Evolutionary conservation across 2,113 vertebrate genomes (phyloP).

Genomic region (Bubalus kerabau): DNA sequence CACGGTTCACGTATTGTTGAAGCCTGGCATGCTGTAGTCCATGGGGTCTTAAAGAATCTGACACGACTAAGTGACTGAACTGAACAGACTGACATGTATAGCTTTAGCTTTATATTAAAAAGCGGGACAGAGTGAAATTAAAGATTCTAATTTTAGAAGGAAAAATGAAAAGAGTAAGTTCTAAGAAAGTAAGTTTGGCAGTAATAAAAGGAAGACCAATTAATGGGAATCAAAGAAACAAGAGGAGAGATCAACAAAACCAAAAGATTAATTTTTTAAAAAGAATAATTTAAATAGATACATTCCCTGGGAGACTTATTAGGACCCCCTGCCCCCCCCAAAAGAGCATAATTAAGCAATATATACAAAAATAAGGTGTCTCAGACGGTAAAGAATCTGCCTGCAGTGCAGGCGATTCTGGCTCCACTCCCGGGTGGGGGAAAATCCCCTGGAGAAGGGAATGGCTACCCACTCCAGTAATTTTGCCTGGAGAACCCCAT

Average conservation of each 20-base stretch:
- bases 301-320: background rate
- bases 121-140: background rate
- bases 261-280: background rate
- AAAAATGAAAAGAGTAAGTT: background rate
- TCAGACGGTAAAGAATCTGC: background rate
- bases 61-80: too few relatives aligned
- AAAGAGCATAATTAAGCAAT: background rate
- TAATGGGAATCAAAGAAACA: background rate
- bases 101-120: background rate
- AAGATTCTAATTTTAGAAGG: background rate
- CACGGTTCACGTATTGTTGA: too few relatives aligned
- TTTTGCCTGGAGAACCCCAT: background rate
- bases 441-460: background rate
- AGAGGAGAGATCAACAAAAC: background rate
- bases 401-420: background rate
- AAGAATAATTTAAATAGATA: background rate
- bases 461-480: background rate
- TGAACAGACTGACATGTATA: too few relatives aligned
- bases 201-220: background rate
- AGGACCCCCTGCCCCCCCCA: background rate
- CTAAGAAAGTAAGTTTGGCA: background rate
- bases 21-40: too few relatives aligned
- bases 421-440: background rate
- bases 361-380: background rate
- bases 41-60: too few relatives aligned